Conservation (phyloP, 1,140 invertebrate genomes). For the Lucilia sericata region DNA sequence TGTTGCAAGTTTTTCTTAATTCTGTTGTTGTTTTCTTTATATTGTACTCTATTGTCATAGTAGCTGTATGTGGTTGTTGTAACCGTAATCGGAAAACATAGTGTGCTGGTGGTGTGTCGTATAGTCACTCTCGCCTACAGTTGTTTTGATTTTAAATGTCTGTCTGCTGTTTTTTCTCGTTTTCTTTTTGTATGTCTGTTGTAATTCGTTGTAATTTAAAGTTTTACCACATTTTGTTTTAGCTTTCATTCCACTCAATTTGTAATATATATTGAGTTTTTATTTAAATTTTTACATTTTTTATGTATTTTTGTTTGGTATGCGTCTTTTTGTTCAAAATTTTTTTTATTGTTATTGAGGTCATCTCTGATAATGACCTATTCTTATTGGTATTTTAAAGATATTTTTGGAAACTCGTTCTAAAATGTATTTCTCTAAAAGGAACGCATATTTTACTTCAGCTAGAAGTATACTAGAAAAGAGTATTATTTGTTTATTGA, state of each 20-base stretch:
- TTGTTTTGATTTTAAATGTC: background rate
- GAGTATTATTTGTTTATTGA: too few species aligned
- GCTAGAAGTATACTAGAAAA: too few species aligned
- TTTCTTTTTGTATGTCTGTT: background rate
- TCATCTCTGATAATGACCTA: constrained; percentile 39
- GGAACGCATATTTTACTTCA: too few species aligned
- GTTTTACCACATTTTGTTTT: constrained; percentile 1
- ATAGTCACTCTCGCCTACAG: background rate
- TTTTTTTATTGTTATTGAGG: constrained; percentile 35
- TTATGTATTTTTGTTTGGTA: background rate
- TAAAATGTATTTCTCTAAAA: too few species aligned
- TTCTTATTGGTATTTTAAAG: constrained; percentile 22
- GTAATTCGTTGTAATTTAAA: background rate
- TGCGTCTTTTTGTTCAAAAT: background rate
- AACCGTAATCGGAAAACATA: background rate
- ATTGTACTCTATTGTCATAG: background rate
- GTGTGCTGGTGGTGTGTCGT: background rate
- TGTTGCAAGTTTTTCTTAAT: background rate
- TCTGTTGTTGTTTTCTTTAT: background rate
- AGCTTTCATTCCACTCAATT: background rate
- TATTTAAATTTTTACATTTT: background rate
- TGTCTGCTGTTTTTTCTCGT: background rate
- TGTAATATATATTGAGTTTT: constrained; percentile 30
- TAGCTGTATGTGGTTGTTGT: background rate
- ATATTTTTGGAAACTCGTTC: background rate